A percentile compares a stretch with the other conserved stretches of the same genome.
phyloP scores from a whole-genome alignment of 2,888 invertebrate genomes.

The Theretra japonica region DNA sequence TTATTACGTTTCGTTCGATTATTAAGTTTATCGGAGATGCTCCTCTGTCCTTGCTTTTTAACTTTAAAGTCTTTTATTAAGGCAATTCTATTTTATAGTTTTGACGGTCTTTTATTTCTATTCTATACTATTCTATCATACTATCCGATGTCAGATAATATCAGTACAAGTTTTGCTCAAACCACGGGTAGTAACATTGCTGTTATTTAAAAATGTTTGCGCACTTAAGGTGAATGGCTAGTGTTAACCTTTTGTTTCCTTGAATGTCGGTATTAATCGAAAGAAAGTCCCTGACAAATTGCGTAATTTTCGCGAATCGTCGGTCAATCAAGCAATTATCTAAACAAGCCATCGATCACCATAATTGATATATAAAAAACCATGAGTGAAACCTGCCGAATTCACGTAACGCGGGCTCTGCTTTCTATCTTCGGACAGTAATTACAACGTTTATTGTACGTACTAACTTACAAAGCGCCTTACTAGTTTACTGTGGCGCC shows the following conservation, averaged over 20 bases:
- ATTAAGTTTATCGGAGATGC: too few relatives aligned
- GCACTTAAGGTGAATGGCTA: slow-evolving; percentile 22
- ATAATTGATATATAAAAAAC: slow-evolving; percentile 25
- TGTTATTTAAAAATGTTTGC: slow-evolving; percentile 2
- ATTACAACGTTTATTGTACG: slow-evolving; percentile 23
- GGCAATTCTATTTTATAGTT: too few relatives aligned
- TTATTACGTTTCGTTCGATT: too few relatives aligned
- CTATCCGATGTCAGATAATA: too few relatives aligned
- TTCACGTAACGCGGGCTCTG: slow-evolving; percentile 26
- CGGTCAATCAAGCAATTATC: slow-evolving; percentile 30
- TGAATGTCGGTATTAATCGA: slow-evolving; percentile 4
- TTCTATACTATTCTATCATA: too few relatives aligned
- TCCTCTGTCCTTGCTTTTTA: too few relatives aligned
- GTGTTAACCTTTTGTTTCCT: slow-evolving; percentile 24
- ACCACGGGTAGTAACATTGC: too few relatives aligned
- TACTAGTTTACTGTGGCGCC: background rate
- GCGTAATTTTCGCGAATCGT: slow-evolving; percentile 28
- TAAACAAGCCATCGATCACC: slow-evolving; percentile 31
- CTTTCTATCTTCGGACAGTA: slow-evolving; percentile 21
- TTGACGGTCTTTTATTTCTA: too few relatives aligned
- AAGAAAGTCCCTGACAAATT: slow-evolving; percentile 29
- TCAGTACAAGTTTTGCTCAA: too few relatives aligned
- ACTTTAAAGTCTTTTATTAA: too few relatives aligned
- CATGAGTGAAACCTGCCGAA: slow-evolving; percentile 12
- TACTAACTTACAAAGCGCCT: background rate